Evolutionary conservation across 2,888 invertebrate genomes (phyloP).

Genomic region (Diarsia brunnea): DNA sequence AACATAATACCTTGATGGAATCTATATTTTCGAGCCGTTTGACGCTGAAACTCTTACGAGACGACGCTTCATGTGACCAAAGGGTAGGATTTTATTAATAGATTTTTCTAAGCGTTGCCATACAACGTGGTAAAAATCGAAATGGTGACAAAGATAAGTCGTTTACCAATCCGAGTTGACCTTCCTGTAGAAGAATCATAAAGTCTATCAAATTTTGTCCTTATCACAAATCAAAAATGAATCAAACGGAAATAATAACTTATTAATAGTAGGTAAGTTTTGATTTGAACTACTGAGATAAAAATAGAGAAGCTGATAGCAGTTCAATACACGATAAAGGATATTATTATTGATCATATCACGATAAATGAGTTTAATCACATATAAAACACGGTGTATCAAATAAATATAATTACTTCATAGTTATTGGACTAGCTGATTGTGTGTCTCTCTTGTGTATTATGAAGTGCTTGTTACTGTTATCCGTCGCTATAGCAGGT

Average conservation of each 20-base stretch:
- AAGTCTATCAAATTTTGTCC: background rate
- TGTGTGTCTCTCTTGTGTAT: constrained; percentile 42
- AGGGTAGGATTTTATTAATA: too few relatives aligned
- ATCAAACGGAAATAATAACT: constrained; percentile 10
- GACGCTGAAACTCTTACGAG: too few relatives aligned
- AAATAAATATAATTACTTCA: constrained; percentile 39
- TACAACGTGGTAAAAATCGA: too few relatives aligned
- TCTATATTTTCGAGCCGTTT: too few relatives aligned
- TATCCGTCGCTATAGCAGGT: constrained; percentile 75
- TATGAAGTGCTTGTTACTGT: constrained; percentile 73
- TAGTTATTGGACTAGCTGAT: constrained; percentile 40
- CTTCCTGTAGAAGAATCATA: background rate
- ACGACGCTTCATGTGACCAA: too few relatives aligned
- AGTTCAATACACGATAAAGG: constrained; percentile 30
- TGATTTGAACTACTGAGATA: constrained; percentile 20
- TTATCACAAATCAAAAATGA: background rate
- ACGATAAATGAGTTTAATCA: constrained; percentile 29
- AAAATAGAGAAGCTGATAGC: constrained; percentile 14
- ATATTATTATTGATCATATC: constrained; percentile 29
- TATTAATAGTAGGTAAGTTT: constrained; percentile 6
- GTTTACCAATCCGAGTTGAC: background rate
- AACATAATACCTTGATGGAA: too few relatives aligned
- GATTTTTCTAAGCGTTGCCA: too few relatives aligned
- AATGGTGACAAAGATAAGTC: background rate
- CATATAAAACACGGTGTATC: constrained; percentile 42